Evolutionary conservation across 2,888 invertebrate genomes (phyloP).

Genomic region (Xestia ashworthii): DNA sequence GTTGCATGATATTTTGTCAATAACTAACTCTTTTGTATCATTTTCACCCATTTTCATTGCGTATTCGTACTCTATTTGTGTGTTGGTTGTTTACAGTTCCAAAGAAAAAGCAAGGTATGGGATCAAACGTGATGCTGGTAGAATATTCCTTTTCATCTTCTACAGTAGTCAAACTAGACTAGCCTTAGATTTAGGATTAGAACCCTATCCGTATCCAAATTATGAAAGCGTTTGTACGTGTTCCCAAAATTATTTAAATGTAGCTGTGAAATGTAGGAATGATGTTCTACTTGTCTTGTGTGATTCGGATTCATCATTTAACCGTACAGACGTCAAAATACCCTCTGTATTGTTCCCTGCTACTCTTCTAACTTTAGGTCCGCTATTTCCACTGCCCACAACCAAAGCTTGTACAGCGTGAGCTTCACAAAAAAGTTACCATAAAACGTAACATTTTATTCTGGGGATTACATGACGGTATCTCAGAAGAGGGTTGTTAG

Average conservation of each 20-base stretch:
- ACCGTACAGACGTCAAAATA: slow-evolving; percentile 73
- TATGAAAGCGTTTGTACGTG: slow-evolving; percentile 74
- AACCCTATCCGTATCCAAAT: slow-evolving; percentile 70
- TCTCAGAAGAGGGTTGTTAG: slow-evolving; percentile 74
- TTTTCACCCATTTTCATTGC: slow-evolving; percentile 80
- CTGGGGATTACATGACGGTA: slow-evolving; percentile 66
- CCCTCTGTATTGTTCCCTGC: slow-evolving; percentile 67
- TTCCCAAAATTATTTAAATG: slow-evolving; percentile 36
- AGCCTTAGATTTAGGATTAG: slow-evolving; percentile 87
- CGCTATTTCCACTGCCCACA: slow-evolving; percentile 60
- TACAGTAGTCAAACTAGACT: slow-evolving; percentile 87
- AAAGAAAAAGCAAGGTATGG: slow-evolving; percentile 94
- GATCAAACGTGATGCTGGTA: slow-evolving; percentile 90
- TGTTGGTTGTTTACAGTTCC: slow-evolving; percentile 95
- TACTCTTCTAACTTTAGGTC: slow-evolving; percentile 69
- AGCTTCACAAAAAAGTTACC: slow-evolving; percentile 81
- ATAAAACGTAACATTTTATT: slow-evolving; percentile 80
- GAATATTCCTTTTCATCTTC: slow-evolving; percentile 90
- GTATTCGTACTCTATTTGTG: slow-evolving; percentile 89
- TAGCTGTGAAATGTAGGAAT: slow-evolving; percentile 13
- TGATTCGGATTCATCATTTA: slow-evolving; percentile 31
- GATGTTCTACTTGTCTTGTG: slow-evolving; percentile 6
- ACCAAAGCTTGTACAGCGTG: slow-evolving; percentile 70
- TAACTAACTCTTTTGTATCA: slow-evolving; percentile 70
- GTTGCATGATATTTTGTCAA: slow-evolving; percentile 80